Percentiles rank a stretch among this genome's conserved stretches.
phyloP scores from a whole-genome alignment of 1,140 invertebrate species.

The Psilanteris sp. region DNA sequence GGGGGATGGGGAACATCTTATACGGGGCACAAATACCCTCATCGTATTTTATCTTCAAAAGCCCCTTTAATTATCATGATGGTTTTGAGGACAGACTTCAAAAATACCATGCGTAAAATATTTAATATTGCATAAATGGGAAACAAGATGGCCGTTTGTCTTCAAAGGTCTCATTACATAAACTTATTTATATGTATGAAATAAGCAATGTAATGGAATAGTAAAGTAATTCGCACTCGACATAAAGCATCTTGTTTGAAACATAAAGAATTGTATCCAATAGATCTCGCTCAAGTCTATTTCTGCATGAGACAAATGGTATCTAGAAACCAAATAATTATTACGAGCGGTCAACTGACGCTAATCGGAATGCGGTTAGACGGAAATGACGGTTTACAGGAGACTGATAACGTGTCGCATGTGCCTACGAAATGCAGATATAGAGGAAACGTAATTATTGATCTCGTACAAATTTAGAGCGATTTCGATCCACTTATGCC shows the following conservation, averaged over 20 bases:
- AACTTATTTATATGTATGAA: too few species aligned
- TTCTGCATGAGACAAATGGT: constrained; percentile 54
- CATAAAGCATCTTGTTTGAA: constrained; percentile 6
- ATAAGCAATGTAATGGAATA: too few species aligned
- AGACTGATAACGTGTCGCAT: constrained; percentile 64
- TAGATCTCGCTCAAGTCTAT: constrained; percentile 46
- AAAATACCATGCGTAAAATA: too few species aligned
- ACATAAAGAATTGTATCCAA: constrained; percentile 35
- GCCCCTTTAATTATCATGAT: too few species aligned
- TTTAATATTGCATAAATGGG: too few species aligned
- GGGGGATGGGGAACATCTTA: too few species aligned
- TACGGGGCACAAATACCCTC: too few species aligned
- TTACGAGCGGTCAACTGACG: constrained; percentile 63
- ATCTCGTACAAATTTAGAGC: constrained; percentile 64
- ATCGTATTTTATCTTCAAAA: too few species aligned
- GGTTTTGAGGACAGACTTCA: too few species aligned
- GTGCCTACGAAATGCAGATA: constrained; percentile 64
- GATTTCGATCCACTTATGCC: constrained; percentile 63
- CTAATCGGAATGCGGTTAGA: constrained; percentile 65
- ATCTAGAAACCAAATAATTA: constrained; percentile 65
- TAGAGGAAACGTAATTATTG: constrained; percentile 65
- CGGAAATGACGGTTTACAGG: constrained; percentile 66
- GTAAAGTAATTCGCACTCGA: too few species aligned
- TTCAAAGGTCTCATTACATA: too few species aligned
- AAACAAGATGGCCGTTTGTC: too few species aligned